Percentiles rank a stretch among this genome's conserved stretches.
These are phyloP conservation scores for Scyliorhinus canicula DNA, from an alignment of 2,797 vertebrate genomes.

Conservation along the genomic window DNA sequence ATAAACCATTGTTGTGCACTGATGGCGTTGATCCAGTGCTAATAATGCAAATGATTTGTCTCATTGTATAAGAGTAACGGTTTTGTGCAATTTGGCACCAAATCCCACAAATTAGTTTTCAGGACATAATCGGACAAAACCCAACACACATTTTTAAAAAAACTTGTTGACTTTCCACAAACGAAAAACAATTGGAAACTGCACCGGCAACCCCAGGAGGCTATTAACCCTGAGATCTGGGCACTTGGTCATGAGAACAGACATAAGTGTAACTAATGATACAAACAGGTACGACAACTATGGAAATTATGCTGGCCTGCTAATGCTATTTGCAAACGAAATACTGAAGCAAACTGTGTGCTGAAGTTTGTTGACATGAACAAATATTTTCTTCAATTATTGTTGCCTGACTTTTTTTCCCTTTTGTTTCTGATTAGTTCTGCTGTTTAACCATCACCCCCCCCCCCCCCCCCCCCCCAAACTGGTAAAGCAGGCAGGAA, in stretches of 20 bases:
- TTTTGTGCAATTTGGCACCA: not conserved
- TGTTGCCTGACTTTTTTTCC: not conserved
- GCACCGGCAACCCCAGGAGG: not conserved
- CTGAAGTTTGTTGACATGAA: not conserved
- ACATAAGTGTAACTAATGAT: not conserved
- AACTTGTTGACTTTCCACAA: not conserved
- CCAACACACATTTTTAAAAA: not conserved
- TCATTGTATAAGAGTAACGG: not conserved
- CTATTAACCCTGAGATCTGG: not conserved
- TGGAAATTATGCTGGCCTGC: not conserved
- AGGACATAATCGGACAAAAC: not conserved
- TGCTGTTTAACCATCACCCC: too few species aligned
- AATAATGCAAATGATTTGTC: not conserved
- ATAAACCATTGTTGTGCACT: not conserved
- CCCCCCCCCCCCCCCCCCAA: too few species aligned
- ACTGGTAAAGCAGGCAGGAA: not conserved
- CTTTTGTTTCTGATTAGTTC: not conserved
- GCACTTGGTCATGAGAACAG: not conserved
- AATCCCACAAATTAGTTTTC: not conserved
- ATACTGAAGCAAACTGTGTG: not conserved
- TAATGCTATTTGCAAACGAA: not conserved
- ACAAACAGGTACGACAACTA: not conserved
- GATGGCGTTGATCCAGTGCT: not conserved
- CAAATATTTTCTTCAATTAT: not conserved
- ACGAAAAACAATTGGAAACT: not conserved